Evolutionary conservation across 2,113 vertebrate species (phyloP).

Genomic region (Syngnathus floridae): DNA sequence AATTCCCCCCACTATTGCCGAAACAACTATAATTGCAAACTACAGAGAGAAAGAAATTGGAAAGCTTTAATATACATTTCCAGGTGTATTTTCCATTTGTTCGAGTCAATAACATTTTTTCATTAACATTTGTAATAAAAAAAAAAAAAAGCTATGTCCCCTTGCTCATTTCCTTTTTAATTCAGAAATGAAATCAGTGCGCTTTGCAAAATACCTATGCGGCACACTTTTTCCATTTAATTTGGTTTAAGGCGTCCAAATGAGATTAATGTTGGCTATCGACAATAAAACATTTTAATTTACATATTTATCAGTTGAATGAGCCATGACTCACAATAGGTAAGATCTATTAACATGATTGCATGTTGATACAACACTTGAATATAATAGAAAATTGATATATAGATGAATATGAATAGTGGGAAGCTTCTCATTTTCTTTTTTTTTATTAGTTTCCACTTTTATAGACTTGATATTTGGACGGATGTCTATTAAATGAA

Average conservation of each 20-base stretch:
- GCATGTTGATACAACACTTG: constrained; percentile 61
- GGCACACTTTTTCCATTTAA: constrained; percentile 65
- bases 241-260: constrained; percentile 71
- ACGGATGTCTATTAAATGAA: constrained; percentile 22
- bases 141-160: constrained; percentile 47
- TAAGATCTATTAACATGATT: constrained; percentile 69
- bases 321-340: constrained; percentile 69
- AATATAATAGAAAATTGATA: constrained; percentile 56
- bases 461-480: constrained; percentile 24
- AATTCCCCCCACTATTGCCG: constrained; percentile 71
- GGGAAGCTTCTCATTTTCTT: constrained; percentile 29
- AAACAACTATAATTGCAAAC: constrained; percentile 81
- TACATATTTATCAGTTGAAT: constrained; percentile 75
- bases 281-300: constrained; percentile 69
- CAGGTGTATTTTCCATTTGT: constrained; percentile 77
- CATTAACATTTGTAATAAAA: constrained; percentile 76
- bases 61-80: constrained; percentile 75
- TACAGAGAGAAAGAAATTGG: constrained; percentile 70
- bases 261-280: constrained; percentile 68
- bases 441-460: constrained; percentile 38
- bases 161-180: constrained; percentile 74
- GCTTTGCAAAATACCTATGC: constrained; percentile 60
- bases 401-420: constrained; percentile 33
- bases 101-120: constrained; percentile 78
- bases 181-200: constrained; percentile 68